Evolutionary conservation across 2,888 invertebrate species (phyloP), one percentile per base, ranked within the genome.

Genomic region (Mesorhabditis spiculigera): DNA sequence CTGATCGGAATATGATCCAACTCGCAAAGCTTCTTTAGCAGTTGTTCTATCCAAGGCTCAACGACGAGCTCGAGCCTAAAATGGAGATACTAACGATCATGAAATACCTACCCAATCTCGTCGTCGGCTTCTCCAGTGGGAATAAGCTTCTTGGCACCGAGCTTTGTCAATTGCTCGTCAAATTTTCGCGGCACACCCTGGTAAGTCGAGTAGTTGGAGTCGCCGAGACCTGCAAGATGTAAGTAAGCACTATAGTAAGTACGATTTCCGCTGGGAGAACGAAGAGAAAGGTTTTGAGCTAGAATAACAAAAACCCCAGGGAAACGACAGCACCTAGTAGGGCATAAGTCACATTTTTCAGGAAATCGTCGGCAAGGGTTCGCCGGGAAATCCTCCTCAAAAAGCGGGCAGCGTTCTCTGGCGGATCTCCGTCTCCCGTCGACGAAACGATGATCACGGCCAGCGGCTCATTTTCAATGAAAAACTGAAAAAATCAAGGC

Each of bases 401-500:
- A 81, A 90, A 89, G 77, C 89, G 88, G n/a, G 81, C 81, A 4
- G 89, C 89, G 67, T 88, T 89, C 58, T 89, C 89, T 3, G 90
- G 90, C 5, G 89, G 88, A 65, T 90, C 89, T 43, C 90, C 90
- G 79, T 90, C 90, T 4, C 90, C 90, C 5, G 90, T 90, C 0
- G 89, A 89, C 1, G 90, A 89, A n/a, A 87, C 87, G 4, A 90
- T 86, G 63, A 89, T 86, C 5, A 89, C 87, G 64, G 87, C 85
- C 76, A 87, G 86, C 4, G 74, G 67, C 69, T 84, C 84, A n/a
- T 78, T 78, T 65, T 82, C 78, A 16, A 86, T 65, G 64, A 78
- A 65, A 73, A 85, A 85, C 83, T 83, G 64, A 69, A 76, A n/a
- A n/a, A 50, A 44, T 4, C 42, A 63, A n/a, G n/a, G 5, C 44